A percentile compares a stretch with the other conserved stretches of the same genome.
phyloP scores from a whole-genome alignment of 2,113 vertebrate genomes.

The Psilopsiagon aymara region DNA sequence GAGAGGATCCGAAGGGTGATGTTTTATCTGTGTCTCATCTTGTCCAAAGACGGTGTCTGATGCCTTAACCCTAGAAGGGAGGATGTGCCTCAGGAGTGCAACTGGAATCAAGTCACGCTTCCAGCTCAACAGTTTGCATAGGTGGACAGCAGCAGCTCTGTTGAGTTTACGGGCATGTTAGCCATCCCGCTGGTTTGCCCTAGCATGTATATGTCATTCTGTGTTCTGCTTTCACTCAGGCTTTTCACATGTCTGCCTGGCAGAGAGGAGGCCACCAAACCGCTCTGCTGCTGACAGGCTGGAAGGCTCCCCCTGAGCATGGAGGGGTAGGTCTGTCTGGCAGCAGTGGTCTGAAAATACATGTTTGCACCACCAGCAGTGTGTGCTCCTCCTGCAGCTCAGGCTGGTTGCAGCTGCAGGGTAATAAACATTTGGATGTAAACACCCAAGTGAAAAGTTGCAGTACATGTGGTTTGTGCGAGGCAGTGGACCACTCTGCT shows the following conservation, averaged over 20 bases:
- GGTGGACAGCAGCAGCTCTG: background rate
- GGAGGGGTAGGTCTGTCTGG: background rate
- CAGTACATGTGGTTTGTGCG: background rate
- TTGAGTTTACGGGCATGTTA: background rate
- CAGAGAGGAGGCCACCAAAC: background rate
- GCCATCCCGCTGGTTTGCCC: background rate
- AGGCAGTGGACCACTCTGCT: background rate
- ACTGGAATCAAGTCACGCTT: background rate
- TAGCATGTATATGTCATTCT: background rate
- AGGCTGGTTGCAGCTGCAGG: background rate
- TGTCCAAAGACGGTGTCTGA: background rate
- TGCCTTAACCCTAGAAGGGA: background rate
- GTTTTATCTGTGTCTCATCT: background rate
- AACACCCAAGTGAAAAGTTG: background rate
- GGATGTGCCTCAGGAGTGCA: background rate
- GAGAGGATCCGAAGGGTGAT: background rate
- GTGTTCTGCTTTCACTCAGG: background rate
- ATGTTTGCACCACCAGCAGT: background rate
- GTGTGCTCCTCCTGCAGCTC: background rate
- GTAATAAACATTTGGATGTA: background rate
- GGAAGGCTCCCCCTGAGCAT: rapidly evolving
- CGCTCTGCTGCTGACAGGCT: background rate
- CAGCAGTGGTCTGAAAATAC: background rate
- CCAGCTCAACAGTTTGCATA: background rate
- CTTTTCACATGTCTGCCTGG: background rate